Conservation (phyloP, 2,113 vertebrate genomes). For the Natator depressus region DNA sequence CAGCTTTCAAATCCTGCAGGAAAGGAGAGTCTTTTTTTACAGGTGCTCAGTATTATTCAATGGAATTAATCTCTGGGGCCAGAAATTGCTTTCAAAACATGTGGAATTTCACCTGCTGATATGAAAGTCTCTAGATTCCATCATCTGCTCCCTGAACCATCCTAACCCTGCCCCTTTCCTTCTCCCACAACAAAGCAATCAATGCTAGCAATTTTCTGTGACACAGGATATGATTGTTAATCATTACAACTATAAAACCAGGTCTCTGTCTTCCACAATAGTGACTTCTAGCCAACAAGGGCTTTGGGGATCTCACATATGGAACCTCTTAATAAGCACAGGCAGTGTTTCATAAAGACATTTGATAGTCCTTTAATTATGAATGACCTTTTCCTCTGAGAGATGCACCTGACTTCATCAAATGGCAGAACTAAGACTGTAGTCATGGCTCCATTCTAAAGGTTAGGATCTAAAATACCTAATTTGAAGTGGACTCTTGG, state of each 20-base stretch:
- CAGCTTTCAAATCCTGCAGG: not conserved
- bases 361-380: not conserved
- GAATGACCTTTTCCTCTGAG: not conserved
- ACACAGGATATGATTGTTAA: not conserved
- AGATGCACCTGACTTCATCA: not conserved
- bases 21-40: not conserved
- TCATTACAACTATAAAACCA: not conserved
- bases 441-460: not conserved
- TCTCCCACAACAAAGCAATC: not conserved
- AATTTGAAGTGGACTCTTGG: not conserved
- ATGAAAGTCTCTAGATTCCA: not conserved
- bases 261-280: not conserved
- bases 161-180: not conserved
- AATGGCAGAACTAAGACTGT: not conserved
- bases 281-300: not conserved
- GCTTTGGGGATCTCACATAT: not conserved
- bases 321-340: conserved; percentile 8
- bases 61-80: not conserved
- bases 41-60: not conserved
- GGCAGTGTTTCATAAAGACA: not conserved
- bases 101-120: not conserved
- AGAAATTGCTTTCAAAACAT: not conserved
- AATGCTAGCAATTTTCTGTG: not conserved
- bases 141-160: not conserved
- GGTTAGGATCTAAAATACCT: not conserved